phyloP scores from a whole-genome alignment of 2,113 vertebrate species.

The Microtus oregoni region DNA sequence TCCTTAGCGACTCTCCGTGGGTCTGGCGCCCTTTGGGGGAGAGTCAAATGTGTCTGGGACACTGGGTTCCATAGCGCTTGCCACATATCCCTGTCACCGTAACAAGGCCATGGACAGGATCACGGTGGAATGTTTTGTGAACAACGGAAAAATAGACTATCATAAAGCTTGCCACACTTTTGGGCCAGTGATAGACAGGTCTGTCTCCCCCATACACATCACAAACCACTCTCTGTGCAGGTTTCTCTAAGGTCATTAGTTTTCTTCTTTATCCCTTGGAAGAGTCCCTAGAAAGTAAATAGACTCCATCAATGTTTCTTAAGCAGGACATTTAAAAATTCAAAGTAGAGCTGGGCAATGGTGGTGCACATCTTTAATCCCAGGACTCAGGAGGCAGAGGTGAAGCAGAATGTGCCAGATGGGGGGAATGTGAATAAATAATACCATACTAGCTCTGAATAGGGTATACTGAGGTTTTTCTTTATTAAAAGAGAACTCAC shows the following conservation, averaged over 20 bases:
- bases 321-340: constrained; percentile 24
- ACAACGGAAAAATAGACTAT: background rate
- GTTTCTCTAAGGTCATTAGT: background rate
- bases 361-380: too few relatives aligned
- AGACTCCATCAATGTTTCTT: background rate
- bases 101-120: background rate
- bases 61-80: background rate
- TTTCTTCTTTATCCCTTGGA: background rate
- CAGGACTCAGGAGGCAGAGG: too few relatives aligned
- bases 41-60: background rate
- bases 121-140: background rate
- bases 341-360: background rate
- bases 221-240: background rate
- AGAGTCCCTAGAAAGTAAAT: background rate
- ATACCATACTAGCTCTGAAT: too few relatives aligned
- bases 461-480: too few relatives aligned
- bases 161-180: background rate
- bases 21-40: background rate
- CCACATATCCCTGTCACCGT: background rate
- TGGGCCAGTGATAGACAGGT: background rate
- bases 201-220: background rate
- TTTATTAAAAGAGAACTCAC: too few relatives aligned
- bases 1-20: background rate
- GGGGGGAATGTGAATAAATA: too few relatives aligned
- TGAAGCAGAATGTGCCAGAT: too few relatives aligned